Evolutionary conservation across 92 coral and sea anemone species (phyloP).

Genomic region (Anthopleura xanthogrammica): DNA sequence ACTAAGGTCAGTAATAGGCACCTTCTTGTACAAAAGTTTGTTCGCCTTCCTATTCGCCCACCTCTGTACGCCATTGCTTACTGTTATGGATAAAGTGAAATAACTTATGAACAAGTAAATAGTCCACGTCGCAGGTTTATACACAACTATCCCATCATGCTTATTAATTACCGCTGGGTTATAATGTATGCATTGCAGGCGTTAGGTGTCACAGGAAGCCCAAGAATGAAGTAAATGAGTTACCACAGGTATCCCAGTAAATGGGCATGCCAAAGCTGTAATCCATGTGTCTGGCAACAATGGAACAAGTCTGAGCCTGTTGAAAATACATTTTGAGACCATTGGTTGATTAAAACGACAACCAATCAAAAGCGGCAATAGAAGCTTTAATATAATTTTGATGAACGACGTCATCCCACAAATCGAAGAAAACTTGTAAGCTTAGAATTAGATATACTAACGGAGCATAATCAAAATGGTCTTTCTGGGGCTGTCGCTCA

Average conservation of each 20-base stretch:
- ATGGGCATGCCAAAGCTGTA: too few relatives aligned
- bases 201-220: background rate
- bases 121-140: background rate
- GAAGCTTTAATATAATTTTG: too few relatives aligned
- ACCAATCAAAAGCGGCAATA: background rate
- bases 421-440: too few relatives aligned
- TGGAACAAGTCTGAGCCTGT: background rate
- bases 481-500: background rate
- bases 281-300: too few relatives aligned
- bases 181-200: background rate
- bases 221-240: too few relatives aligned
- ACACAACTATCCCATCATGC: background rate
- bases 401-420: background rate
- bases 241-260: too few relatives aligned
- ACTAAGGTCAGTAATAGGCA: constrained; percentile 1
- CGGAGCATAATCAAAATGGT: background rate
- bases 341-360: background rate
- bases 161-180: background rate
- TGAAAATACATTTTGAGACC: background rate
- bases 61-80: constrained; percentile 9
- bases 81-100: too few relatives aligned
- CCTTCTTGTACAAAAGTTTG: constrained; percentile 17
- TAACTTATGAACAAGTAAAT: too few relatives aligned
- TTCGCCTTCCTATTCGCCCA: constrained; percentile 4
- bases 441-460: too few relatives aligned